Percentiles rank a stretch among this genome's conserved stretches.
These are phyloP conservation scores for Mimumesa dahlbomi DNA, from an alignment of 2,888 invertebrate species.

Conservation along the genomic window DNA sequence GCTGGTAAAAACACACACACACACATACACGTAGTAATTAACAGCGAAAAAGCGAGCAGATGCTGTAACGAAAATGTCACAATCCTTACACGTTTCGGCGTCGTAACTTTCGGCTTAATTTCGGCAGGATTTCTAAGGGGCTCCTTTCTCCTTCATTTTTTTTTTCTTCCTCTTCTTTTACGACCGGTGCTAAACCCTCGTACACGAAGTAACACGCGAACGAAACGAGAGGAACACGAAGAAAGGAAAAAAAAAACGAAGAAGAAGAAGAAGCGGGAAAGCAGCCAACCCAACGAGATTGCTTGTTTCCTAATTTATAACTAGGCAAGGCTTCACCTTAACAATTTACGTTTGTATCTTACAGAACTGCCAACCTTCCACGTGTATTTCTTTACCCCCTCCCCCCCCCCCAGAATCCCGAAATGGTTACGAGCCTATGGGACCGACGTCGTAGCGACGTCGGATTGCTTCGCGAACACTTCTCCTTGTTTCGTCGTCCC, in stretches of 20 bases:
- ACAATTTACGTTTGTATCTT: conserved; percentile 77
- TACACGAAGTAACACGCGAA: not conserved
- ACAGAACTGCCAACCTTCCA: conserved; percentile 58
- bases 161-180: not conserved
- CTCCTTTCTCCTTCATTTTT: no score
- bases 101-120: no score
- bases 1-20: no score
- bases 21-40: no score
- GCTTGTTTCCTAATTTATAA: conserved; percentile 80
- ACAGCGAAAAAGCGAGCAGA: no score
- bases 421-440: conserved; percentile 64
- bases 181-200: not conserved
- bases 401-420: conserved; percentile 38
- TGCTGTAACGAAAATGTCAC: no score
- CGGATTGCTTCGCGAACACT: conserved; percentile 65
- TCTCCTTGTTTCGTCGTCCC: conserved; percentile 9
- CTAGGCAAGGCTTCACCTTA: conserved; percentile 77
- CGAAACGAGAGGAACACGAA: not conserved
- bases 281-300: conserved; percentile 70
- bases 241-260: conserved; percentile 13
- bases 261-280: conserved; percentile 33
- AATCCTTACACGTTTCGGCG: no score
- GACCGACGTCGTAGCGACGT: conserved; percentile 67
- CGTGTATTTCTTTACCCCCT: conserved; percentile 33
- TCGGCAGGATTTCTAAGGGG: no score